phyloP scores from a whole-genome alignment of 2,113 vertebrate species.

The Notechis scutatus region DNA sequence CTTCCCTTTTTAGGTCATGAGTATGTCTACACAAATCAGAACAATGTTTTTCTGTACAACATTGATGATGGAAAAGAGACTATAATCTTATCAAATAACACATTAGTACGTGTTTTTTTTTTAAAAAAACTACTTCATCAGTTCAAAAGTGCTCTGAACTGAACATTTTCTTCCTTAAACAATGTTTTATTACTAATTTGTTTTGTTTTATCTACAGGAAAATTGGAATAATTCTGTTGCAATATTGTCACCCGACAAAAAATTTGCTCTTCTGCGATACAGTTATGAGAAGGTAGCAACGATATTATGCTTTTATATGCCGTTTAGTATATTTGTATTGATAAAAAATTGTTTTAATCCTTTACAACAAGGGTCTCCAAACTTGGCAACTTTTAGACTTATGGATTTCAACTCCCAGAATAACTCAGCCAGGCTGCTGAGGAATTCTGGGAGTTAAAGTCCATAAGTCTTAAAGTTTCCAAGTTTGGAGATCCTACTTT shows the following conservation, averaged over 20 bases:
- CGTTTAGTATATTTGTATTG: neutral
- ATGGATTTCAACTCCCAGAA: neutral
- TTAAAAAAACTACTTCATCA: conserved; percentile 13
- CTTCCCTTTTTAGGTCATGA: conserved; percentile 64
- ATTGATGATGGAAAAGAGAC: conserved; percentile 50
- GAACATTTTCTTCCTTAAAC: neutral
- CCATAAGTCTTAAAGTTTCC: neutral
- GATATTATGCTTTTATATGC: neutral
- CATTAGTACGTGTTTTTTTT: conserved; percentile 65
- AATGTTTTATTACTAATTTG: neutral
- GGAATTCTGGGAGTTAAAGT: neutral
- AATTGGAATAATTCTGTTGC: conserved; percentile 54
- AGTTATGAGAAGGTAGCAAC: conserved; percentile 70
- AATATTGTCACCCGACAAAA: conserved; percentile 67
- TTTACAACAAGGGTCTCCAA: neutral
- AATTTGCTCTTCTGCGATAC: conserved; percentile 71
- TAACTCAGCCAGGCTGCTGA: neutral
- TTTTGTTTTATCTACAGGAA: conserved; percentile 60
- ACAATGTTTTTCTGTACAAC: conserved; percentile 58
- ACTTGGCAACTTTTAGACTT: neutral
- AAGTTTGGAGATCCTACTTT: neutral
- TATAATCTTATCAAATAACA: conserved; percentile 66
- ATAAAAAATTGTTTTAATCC: neutral
- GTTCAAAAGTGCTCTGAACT: neutral
- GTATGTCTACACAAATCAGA: conserved; percentile 67